These are phyloP conservation scores for Drosophila lacicola DNA, from an alignment of 2,888 invertebrate genomes.

Conservation along the genomic window DNA sequence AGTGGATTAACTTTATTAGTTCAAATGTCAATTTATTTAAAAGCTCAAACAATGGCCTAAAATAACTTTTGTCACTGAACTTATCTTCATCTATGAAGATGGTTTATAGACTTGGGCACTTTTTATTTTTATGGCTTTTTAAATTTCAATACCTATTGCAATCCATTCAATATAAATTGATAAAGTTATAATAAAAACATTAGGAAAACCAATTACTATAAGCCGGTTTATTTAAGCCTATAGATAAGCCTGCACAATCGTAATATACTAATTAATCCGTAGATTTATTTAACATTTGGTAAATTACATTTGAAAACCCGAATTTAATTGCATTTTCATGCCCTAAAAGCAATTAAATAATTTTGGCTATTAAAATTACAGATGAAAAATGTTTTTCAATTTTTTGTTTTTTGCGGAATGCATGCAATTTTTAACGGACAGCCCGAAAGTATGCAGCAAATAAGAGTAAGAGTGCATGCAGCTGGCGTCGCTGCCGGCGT, in stretches of 20 bases:
- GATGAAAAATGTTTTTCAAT: slow-evolving; percentile 34
- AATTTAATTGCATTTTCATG: slow-evolving; percentile 14
- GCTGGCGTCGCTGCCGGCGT: slow-evolving; percentile 19
- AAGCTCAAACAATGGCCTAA: not conserved
- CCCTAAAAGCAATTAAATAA: slow-evolving; percentile 61
- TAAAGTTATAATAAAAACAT: too few relatives aligned
- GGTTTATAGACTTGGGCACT: too few relatives aligned
- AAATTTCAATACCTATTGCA: too few relatives aligned
- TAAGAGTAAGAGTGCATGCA: slow-evolving; percentile 42
- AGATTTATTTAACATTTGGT: slow-evolving; percentile 1
- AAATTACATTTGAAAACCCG: not conserved
- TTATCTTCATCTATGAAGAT: too few relatives aligned
- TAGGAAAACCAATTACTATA: too few relatives aligned
- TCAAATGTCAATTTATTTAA: not conserved
- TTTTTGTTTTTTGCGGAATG: slow-evolving; percentile 21
- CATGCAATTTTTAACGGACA: slow-evolving; percentile 39
- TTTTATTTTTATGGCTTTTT: too few relatives aligned
- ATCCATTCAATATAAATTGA: too few relatives aligned
- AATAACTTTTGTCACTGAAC: too few relatives aligned
- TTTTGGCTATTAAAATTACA: slow-evolving; percentile 55
- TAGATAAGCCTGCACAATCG: not conserved
- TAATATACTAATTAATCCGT: not conserved
- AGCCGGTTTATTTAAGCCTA: too few relatives aligned
- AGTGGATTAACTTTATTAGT: slow-evolving; percentile 1
- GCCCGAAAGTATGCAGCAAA: slow-evolving; percentile 49